These are phyloP conservation scores for Procavia capensis DNA, from an alignment of 2,113 vertebrate genomes.

Conservation along the genomic window DNA sequence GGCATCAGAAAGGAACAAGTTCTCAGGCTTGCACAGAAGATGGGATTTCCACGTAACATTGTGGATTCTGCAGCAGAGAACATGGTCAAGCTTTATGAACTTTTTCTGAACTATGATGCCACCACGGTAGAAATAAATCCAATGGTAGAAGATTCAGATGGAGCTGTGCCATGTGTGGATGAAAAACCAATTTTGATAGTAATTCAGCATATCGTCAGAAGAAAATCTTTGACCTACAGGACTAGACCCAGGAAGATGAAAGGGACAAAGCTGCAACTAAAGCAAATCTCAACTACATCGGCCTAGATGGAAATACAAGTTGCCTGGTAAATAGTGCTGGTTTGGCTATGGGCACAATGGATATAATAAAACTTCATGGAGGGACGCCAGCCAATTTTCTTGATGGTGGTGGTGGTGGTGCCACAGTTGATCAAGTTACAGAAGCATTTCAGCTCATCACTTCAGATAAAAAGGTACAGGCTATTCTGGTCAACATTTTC, in stretches of 20 bases:
- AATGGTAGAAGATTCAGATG: constrained; percentile 98
- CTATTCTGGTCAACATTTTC: constrained; percentile 99
- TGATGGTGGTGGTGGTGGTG: constrained; percentile 98
- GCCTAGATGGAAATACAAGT: constrained; percentile 97
- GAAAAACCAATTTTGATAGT: constrained; percentile 99
- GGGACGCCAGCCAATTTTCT: constrained; percentile 99
- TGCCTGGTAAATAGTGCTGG: constrained; percentile 99
- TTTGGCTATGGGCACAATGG: constrained; percentile 99
- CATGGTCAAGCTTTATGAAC: constrained; percentile 96
- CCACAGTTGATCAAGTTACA: constrained; percentile 98
- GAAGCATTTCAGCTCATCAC: constrained; percentile 99
- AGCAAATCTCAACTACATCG: constrained; percentile 97
- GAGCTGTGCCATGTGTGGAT: constrained; percentile 98
- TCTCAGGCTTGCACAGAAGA: constrained; percentile 94
- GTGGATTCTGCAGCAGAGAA: constrained; percentile 95
- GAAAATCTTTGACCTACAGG: constrained; percentile 94
- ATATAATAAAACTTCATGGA: constrained; percentile 99
- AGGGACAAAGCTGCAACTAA: constrained; percentile 94
- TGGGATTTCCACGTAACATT: constrained; percentile 95
- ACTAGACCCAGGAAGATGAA: constrained; percentile 98
- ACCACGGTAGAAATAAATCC: constrained; percentile 99
- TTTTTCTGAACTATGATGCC: constrained; percentile 98
- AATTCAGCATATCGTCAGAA: constrained; percentile 97
- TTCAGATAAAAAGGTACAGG: constrained; percentile 97
- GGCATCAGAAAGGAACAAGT: constrained; percentile 97